These are phyloP conservation scores for Ephialtes manifestator DNA, from an alignment of 2,888 invertebrate species.

Conservation along the genomic window DNA sequence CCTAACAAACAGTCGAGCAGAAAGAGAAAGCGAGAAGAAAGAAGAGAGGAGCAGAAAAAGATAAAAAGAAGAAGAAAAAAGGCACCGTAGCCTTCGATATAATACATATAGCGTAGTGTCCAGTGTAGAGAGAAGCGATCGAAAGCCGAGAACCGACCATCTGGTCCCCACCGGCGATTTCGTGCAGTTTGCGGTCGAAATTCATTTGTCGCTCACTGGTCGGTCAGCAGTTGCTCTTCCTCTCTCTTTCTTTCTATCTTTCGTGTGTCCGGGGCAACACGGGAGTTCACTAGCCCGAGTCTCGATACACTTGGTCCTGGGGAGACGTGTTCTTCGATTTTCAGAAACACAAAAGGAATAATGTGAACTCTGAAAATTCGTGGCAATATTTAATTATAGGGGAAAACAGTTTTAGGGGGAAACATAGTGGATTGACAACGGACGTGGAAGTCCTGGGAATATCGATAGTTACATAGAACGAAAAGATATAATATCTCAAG, in stretches of 20 bases:
- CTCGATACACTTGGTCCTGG: slow-evolving; percentile 10
- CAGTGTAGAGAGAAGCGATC: slow-evolving; percentile 46
- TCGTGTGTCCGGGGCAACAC: slow-evolving; percentile 27
- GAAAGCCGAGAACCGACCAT: slow-evolving; percentile 76
- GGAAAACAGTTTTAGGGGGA: neutral
- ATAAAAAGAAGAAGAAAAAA: neutral
- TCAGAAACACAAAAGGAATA: neutral
- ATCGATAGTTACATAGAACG: neutral
- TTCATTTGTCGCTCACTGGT: slow-evolving; percentile 81
- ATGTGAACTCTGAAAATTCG: neutral
- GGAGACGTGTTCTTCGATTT: slow-evolving; percentile 5
- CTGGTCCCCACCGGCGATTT: slow-evolving; percentile 81
- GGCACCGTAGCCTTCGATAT: slow-evolving; percentile 15
- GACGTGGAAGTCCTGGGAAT: neutral
- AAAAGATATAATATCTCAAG: neutral
- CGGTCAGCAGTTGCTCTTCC: slow-evolving; percentile 65
- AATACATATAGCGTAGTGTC: slow-evolving; percentile 4
- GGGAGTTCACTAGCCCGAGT: slow-evolving; percentile 43
- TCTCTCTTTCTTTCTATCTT: slow-evolving; percentile 35
- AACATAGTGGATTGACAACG: neutral
- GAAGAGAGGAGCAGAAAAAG: neutral
- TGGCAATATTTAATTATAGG: neutral
- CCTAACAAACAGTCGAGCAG: neutral
- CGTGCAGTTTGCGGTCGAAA: slow-evolving; percentile 82
- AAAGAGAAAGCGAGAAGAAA: neutral